Conservation (phyloP, 1,140 invertebrate species). For the Asbolus verrucosus region DNA sequence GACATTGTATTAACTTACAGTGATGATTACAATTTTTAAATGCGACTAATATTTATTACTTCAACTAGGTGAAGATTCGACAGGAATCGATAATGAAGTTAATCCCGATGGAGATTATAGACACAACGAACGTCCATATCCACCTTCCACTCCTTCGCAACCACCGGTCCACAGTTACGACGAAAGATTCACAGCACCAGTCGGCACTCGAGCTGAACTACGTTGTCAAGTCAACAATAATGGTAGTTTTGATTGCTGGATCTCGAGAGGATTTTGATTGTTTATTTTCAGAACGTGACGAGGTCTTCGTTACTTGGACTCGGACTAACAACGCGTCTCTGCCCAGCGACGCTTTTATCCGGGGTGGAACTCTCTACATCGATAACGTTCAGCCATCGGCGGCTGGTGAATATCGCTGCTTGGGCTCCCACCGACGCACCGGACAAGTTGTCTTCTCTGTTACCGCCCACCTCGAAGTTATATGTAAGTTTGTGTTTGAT, state of each 20-base stretch:
- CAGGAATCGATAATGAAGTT: constrained; percentile 14
- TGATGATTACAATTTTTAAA: too few species aligned
- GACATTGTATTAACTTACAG: constrained; percentile 17
- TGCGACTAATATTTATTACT: constrained; percentile 2
- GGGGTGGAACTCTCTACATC: constrained; percentile 74
- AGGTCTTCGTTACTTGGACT: constrained; percentile 68
- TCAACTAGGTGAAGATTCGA: constrained; percentile 56
- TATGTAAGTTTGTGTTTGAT: constrained; percentile 53
- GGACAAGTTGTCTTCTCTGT: constrained; percentile 52
- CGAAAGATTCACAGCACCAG: constrained; percentile 67
- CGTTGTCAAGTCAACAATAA: constrained; percentile 68
- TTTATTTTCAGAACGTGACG: constrained; percentile 45
- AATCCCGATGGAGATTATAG: constrained; percentile 21
- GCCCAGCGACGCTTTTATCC: constrained; percentile 71
- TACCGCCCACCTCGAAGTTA: constrained; percentile 53
- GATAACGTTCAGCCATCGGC: constrained; percentile 73
- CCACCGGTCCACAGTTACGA: constrained; percentile 28
- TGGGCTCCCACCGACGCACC: constrained; percentile 64
- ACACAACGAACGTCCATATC: constrained; percentile 28
- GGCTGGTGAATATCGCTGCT: constrained; percentile 84
- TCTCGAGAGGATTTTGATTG: too few species aligned
- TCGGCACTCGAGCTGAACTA: constrained; percentile 75
- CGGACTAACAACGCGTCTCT: constrained; percentile 73
- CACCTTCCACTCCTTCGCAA: constrained; percentile 33
- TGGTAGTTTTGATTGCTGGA: constrained; percentile 2